phyloP scores from a whole-genome alignment of 2,888 invertebrate species.

The Spatulosminthurus flaviceps region DNA sequence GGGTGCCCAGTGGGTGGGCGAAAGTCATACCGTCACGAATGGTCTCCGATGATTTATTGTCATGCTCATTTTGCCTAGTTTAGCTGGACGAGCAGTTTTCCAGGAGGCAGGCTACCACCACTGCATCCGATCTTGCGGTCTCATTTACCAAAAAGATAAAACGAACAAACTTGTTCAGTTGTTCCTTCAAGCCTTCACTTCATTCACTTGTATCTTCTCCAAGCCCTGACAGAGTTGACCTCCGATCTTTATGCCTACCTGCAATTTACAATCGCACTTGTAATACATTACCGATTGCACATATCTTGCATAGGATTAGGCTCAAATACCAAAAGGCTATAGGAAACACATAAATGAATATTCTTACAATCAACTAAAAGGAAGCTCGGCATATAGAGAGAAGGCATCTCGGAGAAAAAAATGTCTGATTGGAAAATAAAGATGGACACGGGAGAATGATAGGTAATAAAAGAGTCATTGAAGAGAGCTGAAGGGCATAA shows the following conservation, averaged over 20 bases:
- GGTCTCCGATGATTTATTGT: slow-evolving; percentile 49
- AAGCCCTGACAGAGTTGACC: slow-evolving; percentile 6
- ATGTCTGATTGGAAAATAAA: slow-evolving; percentile 39
- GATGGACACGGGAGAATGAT: slow-evolving; percentile 33
- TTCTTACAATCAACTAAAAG: no score
- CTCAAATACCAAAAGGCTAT: background rate
- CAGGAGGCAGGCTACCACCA: slow-evolving; percentile 29
- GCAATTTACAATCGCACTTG: background rate
- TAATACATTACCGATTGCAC: background rate
- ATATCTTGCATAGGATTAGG: background rate
- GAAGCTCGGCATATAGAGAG: no score
- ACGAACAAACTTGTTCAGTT: background rate
- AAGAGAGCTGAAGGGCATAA: slow-evolving; percentile 33
- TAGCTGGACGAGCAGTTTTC: slow-evolving; percentile 34
- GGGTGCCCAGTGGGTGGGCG: slow-evolving; percentile 52
- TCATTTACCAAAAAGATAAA: slow-evolving; percentile 10
- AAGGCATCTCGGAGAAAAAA: background rate
- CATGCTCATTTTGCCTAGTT: slow-evolving; percentile 49
- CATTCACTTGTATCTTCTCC: background rate
- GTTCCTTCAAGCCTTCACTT: background rate
- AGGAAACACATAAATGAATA: no score
- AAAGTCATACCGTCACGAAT: slow-evolving; percentile 49
- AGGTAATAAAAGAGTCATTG: slow-evolving; percentile 42
- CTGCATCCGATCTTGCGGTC: slow-evolving; percentile 15
- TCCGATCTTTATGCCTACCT: slow-evolving; percentile 4